Percentiles rank a stretch among this genome's conserved stretches.
Evolutionary conservation across 2,113 vertebrate species (phyloP).

Genomic region (Gadus chalcogrammus): DNA sequence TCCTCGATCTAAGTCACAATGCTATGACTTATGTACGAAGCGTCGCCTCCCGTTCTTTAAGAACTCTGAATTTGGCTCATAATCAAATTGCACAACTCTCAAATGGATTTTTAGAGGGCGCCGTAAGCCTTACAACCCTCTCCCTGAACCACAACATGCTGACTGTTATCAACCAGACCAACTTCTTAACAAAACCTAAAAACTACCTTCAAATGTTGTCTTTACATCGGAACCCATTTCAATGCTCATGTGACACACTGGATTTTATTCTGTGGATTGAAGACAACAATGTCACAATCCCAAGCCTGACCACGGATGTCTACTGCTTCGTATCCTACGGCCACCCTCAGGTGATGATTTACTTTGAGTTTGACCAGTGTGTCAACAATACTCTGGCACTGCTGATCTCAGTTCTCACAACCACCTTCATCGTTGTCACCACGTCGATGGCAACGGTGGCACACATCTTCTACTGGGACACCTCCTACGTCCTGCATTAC

Average conservation of each 20-base stretch:
- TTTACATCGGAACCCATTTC: slow-evolving; percentile 72
- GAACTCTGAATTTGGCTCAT: slow-evolving; percentile 64
- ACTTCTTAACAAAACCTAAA: slow-evolving; percentile 41
- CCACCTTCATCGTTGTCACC: slow-evolving; percentile 52
- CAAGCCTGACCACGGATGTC: slow-evolving; percentile 60
- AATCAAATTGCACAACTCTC: slow-evolving; percentile 71
- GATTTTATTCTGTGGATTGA: slow-evolving; percentile 73
- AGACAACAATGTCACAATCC: slow-evolving; percentile 58
- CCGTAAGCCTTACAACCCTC: slow-evolving; percentile 53
- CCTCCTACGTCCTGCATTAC: slow-evolving; percentile 66
- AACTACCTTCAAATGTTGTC: slow-evolving; percentile 49
- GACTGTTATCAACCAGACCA: slow-evolving; percentile 62
- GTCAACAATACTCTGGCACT: slow-evolving; percentile 48
- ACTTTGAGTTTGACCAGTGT: slow-evolving; percentile 43
- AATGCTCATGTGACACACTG: slow-evolving; percentile 70
- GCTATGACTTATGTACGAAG: slow-evolving; percentile 47
- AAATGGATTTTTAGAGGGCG: slow-evolving; percentile 46
- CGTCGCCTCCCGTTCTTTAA: slow-evolving; percentile 58
- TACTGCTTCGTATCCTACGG: slow-evolving; percentile 56
- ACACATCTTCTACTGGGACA: slow-evolving; percentile 78
- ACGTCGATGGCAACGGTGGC: slow-evolving; percentile 57
- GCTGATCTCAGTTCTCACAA: slow-evolving; percentile 65
- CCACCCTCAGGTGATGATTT: slow-evolving; percentile 37
- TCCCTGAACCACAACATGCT: slow-evolving; percentile 72
- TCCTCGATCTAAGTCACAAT: slow-evolving; percentile 73